phyloP scores from a whole-genome alignment of 2,113 vertebrate genomes.

The Centrocercus urophasianus region DNA sequence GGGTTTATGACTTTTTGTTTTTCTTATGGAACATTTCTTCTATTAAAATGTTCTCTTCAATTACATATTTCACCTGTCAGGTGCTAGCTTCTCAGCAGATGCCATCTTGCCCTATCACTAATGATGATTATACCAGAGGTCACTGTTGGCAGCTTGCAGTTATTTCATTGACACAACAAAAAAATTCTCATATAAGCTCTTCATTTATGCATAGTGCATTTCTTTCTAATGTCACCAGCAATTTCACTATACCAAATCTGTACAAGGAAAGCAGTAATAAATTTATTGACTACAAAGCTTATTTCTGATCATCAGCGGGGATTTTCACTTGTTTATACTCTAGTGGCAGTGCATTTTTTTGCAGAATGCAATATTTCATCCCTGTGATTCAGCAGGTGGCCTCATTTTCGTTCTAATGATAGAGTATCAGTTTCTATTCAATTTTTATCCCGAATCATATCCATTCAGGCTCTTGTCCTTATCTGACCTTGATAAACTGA shows the following conservation, averaged over 20 bases:
- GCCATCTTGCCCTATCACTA: neutral
- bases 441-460: conserved; percentile 56
- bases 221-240: neutral
- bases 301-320: conserved; percentile 42
- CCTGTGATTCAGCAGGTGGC: conserved; percentile 45
- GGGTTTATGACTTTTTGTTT: neutral
- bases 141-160: neutral
- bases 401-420: conserved; percentile 64
- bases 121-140: conserved; percentile 33
- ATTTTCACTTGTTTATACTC: conserved; percentile 10
- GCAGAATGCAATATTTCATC: conserved; percentile 43
- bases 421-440: conserved; percentile 56
- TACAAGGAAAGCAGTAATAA: neutral
- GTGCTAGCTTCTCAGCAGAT: conserved; percentile 40
- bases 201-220: conserved; percentile 15
- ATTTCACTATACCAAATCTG: conserved; percentile 9
- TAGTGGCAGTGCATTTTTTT: conserved; percentile 22
- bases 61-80: conserved; percentile 53
- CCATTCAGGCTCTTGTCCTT: conserved; percentile 67
- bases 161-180: neutral
- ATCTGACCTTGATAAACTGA: conserved; percentile 76
- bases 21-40: neutral
- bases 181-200: conserved; percentile 21
- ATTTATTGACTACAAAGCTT: conserved; percentile 23
- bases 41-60: neutral